Conservation (phyloP, 2,113 vertebrate genomes). For the Gambusia holbrooki region DNA sequence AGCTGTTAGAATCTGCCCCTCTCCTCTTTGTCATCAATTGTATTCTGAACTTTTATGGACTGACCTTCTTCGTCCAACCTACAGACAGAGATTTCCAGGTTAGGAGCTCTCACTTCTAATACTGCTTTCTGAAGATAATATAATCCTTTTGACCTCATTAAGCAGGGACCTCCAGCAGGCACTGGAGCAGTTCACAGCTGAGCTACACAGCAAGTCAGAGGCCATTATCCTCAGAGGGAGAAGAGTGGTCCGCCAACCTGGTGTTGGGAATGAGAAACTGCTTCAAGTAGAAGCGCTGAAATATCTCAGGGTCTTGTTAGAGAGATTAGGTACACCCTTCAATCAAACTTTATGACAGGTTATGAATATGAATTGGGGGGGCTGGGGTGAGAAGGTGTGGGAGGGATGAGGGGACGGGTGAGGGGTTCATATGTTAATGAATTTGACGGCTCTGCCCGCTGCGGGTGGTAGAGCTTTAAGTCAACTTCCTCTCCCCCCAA, state of each 20-base stretch:
- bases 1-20: not conserved
- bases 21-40: not conserved
- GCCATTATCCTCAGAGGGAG: not conserved
- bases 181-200: not conserved
- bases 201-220: not conserved
- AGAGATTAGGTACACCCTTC: too few relatives aligned
- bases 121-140: not conserved
- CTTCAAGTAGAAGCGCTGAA: not conserved
- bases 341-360: too few relatives aligned
- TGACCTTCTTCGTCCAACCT: not conserved
- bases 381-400: too few relatives aligned
- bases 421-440: too few relatives aligned
- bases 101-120: not conserved
- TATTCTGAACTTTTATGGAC: not conserved
- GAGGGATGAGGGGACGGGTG: too few relatives aligned
- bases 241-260: not conserved
- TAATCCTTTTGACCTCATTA: not conserved
- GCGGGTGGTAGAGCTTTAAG: too few relatives aligned
- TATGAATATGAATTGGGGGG: too few relatives aligned
- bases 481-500: too few relatives aligned
- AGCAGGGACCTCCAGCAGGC: not conserved
- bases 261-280: not conserved
- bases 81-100: not conserved
- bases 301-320: not conserved
- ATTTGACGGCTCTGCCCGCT: too few relatives aligned